Evolutionary conservation across 2,888 invertebrate species (phyloP).

Genomic region (Chalcosyrphus nemorum): DNA sequence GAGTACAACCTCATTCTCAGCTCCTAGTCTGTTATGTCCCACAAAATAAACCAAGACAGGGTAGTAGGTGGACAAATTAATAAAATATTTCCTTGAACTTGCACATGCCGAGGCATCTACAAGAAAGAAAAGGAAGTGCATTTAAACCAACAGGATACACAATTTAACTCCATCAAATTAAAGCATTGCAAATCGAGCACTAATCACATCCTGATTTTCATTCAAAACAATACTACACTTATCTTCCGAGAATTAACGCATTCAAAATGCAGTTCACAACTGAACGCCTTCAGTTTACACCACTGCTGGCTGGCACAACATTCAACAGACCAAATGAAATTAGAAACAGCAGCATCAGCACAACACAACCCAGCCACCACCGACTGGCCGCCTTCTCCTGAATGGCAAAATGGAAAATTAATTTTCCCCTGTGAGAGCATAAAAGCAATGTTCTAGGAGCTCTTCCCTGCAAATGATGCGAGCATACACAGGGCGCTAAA

Average conservation of each 20-base stretch:
- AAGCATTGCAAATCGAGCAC: slow-evolving; percentile 6
- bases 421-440: slow-evolving; percentile 60
- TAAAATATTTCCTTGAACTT: no score
- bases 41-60: neutral
- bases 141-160: neutral
- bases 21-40: no score
- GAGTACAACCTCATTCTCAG: no score
- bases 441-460: slow-evolving; percentile 53
- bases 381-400: slow-evolving; percentile 40
- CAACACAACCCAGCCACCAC: neutral
- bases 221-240: slow-evolving; percentile 34
- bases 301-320: slow-evolving; percentile 41
- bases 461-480: slow-evolving; percentile 50
- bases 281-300: slow-evolving; percentile 61
- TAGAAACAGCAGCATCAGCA: slow-evolving; percentile 45
- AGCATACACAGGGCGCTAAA: slow-evolving; percentile 36
- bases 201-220: slow-evolving; percentile 31
- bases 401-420: slow-evolving; percentile 63
- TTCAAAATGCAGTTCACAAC: slow-evolving; percentile 61
- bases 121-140: neutral
- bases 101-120: neutral
- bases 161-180: neutral
- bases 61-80: neutral
- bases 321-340: slow-evolving; percentile 62
- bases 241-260: slow-evolving; percentile 48